These are phyloP conservation scores for Paramuricea clavata DNA, from an alignment of 92 coral and sea anemone species.

Conservation along the genomic window DNA sequence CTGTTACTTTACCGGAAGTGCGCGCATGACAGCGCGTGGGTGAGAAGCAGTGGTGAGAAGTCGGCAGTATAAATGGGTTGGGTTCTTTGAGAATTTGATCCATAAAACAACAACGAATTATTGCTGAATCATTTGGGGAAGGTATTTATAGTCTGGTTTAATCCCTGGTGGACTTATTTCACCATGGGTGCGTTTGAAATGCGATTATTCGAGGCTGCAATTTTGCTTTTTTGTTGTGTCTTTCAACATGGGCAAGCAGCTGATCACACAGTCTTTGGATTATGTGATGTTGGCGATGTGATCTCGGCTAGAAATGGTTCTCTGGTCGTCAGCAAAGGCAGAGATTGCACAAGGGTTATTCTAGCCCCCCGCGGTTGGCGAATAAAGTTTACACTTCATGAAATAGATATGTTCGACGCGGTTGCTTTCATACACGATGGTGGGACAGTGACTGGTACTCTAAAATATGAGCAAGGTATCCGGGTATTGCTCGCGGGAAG, in stretches of 20 bases:
- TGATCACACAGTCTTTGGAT: neutral
- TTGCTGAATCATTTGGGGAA: neutral
- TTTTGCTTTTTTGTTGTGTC: neutral
- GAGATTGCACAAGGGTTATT: neutral
- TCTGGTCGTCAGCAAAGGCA: neutral
- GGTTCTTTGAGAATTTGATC: too few species aligned
- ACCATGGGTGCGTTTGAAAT: neutral
- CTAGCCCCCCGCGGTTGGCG: slow-evolving; percentile 28
- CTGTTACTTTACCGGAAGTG: too few species aligned
- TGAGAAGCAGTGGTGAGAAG: too few species aligned
- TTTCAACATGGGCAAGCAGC: neutral
- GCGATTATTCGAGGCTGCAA: neutral
- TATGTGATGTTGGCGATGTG: slow-evolving; percentile 1
- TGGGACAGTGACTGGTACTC: neutral
- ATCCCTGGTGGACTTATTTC: neutral
- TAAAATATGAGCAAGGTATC: neutral
- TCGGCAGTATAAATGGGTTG: too few species aligned
- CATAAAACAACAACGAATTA: neutral
- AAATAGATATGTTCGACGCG: neutral
- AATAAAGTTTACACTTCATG: neutral
- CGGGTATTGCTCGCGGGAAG: too few species aligned
- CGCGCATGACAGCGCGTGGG: too few species aligned
- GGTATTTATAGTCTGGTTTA: neutral
- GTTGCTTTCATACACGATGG: neutral
- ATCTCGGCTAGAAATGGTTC: slow-evolving; percentile 1